Evolutionary conservation across 2,888 invertebrate species (phyloP).

Genomic region (Cerastoderma edule): DNA sequence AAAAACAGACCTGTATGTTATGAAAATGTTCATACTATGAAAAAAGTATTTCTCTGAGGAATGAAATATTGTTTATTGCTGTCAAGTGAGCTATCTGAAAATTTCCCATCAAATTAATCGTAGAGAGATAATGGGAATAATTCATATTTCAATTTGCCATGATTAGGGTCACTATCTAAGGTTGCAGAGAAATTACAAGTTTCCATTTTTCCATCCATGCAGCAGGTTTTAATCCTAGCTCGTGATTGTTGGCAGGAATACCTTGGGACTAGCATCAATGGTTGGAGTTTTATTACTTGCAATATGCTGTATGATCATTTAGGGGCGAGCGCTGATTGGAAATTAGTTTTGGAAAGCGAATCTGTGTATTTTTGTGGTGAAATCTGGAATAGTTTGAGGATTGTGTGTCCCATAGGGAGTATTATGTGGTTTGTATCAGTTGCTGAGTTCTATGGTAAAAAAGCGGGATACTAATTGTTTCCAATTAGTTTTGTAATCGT

Average conservation of each 20-base stretch:
- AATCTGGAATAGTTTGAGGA: conserved; percentile 6
- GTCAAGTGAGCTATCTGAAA: conserved; percentile 13
- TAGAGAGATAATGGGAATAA: conserved; percentile 35
- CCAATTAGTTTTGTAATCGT: not conserved
- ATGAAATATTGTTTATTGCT: conserved; percentile 17
- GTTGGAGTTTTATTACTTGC: conserved; percentile 34
- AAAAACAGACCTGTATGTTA: too few relatives aligned
- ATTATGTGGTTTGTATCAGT: conserved; percentile 45
- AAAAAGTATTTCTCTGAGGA: not conserved
- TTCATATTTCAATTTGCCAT: conserved; percentile 31
- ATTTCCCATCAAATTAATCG: conserved; percentile 47
- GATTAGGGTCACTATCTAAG: conserved; percentile 44
- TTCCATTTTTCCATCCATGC: conserved; percentile 22
- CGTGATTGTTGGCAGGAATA: conserved; percentile 13
- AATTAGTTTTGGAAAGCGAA: conserved; percentile 32
- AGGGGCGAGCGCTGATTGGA: conserved; percentile 28
- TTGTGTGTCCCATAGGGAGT: conserved; percentile 37
- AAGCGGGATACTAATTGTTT: not conserved
- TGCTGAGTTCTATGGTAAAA: conserved; percentile 32
- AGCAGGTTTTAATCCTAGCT: conserved; percentile 24
- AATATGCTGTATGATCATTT: conserved; percentile 37
- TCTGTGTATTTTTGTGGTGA: conserved; percentile 32
- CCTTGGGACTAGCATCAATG: conserved; percentile 43
- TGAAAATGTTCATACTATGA: too few relatives aligned
- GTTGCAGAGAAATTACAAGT: conserved; percentile 36